Evolutionary conservation across 1,140 invertebrate species (phyloP), one percentile per base, ranked within the genome.

Genomic region (Saccostrea echinata): DNA sequence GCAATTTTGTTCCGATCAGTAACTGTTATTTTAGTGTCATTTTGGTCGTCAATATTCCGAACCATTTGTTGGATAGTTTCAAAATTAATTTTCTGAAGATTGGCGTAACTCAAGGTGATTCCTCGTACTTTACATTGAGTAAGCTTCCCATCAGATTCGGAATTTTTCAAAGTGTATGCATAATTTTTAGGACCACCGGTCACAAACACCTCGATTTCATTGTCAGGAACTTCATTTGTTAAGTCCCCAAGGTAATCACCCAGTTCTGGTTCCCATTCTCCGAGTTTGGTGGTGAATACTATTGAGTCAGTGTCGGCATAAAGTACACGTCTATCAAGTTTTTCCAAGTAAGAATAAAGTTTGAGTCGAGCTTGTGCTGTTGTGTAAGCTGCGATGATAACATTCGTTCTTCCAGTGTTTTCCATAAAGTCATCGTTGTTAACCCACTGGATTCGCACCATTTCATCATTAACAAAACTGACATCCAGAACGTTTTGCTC

Each of bases 291-390:
- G 33, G 84, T 92, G 94, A 57, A 95, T 92, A 30, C 93, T 82
- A n/a, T 85, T 89, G 90, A 88, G 53, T 95, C 95, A 4, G 94
- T 95, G 87, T 95, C 95, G 57, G 90, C 94, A 87, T 95, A 95
- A 8, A 95, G 83, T 8, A 92, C 92, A n/a, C 91, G 64, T 6
- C 87, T 35, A 16, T 89, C 91, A 18, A 95, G 83, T 53, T 90
- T 84, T 89, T 94, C 91, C n/a, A 95, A 84, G 85, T 93, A 93
- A 21, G 84, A 82, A 64, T 94, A 95, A 9, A 95, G 90, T 88
- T 95, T 92, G 21, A 95, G 83, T 4, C 95, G 84, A 1, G 94
- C 95, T 82, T 95, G 93, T 16, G 94, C 92, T 2, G 95, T 95
- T 11, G 92, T 93, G 83, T 92, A 95, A 0, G 92, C 92, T 11